Conservation (phyloP, 1,140 invertebrate genomes). For the Oedothorax gibbosus region DNA sequence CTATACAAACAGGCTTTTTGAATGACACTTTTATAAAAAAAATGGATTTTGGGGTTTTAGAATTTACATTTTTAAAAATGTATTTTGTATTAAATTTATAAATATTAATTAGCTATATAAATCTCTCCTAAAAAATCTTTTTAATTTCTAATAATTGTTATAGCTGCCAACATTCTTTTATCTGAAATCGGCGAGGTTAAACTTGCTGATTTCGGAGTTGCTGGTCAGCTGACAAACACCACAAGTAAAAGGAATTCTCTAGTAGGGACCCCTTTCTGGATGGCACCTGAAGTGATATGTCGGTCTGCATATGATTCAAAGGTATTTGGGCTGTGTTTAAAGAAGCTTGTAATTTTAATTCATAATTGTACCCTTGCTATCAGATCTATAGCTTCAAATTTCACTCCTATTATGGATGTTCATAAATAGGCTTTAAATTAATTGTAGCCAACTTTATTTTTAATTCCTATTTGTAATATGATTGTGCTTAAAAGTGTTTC, state of each 20-base stretch:
- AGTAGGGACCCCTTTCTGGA: slow-evolving; percentile 99
- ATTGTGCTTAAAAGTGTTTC: too few relatives aligned
- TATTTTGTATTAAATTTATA: background rate
- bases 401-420: too few relatives aligned
- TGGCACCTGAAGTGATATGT: slow-evolving; percentile 99
- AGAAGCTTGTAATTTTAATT: too few relatives aligned
- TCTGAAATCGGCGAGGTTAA: slow-evolving; percentile 99
- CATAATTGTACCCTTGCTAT: too few relatives aligned
- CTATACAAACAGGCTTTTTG: too few relatives aligned
- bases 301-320: slow-evolving; percentile 99
- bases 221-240: slow-evolving; percentile 97
- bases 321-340: slow-evolving; percentile 68
- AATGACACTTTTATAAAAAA: too few relatives aligned
- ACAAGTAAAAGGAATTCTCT: slow-evolving; percentile 99
- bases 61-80: background rate
- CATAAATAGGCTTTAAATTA: too few relatives aligned
- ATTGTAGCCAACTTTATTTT: too few relatives aligned
- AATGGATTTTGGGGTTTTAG: too few relatives aligned
- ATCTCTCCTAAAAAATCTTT: background rate
- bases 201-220: slow-evolving; percentile 96
- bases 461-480: too few relatives aligned
- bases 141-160: slow-evolving; percentile 62
- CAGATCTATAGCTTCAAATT: too few relatives aligned
- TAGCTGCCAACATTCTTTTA: slow-evolving; percentile 97
- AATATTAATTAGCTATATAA: background rate